These are phyloP conservation scores for Trichomycterus rosablanca DNA, from an alignment of 2,113 vertebrate species.

Conservation along the genomic window DNA sequence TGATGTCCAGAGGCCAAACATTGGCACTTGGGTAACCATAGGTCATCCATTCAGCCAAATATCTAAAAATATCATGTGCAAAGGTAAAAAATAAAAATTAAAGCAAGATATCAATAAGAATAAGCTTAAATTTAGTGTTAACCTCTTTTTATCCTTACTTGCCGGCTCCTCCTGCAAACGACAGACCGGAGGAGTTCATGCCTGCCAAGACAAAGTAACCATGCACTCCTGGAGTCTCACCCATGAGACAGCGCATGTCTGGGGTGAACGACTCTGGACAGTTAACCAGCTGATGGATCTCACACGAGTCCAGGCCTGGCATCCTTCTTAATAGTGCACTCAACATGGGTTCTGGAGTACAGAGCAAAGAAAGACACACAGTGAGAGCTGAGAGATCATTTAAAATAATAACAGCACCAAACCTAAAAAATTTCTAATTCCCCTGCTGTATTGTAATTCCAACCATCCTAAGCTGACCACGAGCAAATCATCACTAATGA, in stretches of 20 bases:
- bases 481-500: too few species aligned
- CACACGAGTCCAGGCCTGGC: slow-evolving; percentile 79
- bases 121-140: not conserved
- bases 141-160: slow-evolving; percentile 83
- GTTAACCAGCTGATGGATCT: slow-evolving; percentile 91
- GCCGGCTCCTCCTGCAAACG: slow-evolving; percentile 88
- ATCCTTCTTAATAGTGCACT: slow-evolving; percentile 83
- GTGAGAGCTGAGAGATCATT: not conserved
- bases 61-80: slow-evolving; percentile 61
- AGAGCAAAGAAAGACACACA: not conserved
- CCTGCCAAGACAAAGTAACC: slow-evolving; percentile 90
- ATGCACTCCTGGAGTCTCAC: slow-evolving; percentile 75
- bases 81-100: not conserved
- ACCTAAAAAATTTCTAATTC: too few species aligned
- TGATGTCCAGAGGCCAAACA: slow-evolving; percentile 90
- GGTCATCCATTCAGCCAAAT: slow-evolving; percentile 94
- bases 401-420: too few species aligned
- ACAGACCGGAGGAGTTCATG: slow-evolving; percentile 92
- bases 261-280: slow-evolving; percentile 95
- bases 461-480: too few species aligned
- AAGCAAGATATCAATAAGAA: not conserved
- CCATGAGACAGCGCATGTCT: slow-evolving; percentile 94
- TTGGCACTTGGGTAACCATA: slow-evolving; percentile 86
- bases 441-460: too few species aligned
- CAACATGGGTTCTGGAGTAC: slow-evolving; percentile 79